These are phyloP conservation scores for Mythimna ferrago DNA, from an alignment of 2,888 invertebrate genomes.

Conservation along the genomic window DNA sequence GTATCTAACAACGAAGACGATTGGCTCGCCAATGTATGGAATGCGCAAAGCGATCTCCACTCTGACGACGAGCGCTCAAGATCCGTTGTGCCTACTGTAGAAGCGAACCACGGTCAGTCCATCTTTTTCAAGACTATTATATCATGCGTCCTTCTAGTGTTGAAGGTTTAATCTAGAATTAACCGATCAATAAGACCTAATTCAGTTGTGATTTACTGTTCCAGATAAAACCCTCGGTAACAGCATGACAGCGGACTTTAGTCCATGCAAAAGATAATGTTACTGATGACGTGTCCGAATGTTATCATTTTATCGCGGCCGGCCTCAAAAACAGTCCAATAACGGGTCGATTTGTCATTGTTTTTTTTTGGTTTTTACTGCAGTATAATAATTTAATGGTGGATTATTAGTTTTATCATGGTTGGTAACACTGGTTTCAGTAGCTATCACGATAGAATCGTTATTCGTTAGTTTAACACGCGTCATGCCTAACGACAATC, in stretches of 20 bases:
- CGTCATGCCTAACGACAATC: background rate
- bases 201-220: constrained; percentile 15
- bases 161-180: background rate
- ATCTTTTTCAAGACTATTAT: background rate
- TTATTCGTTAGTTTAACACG: background rate
- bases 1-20: no score
- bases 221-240: constrained; percentile 23
- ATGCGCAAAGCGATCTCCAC: no score
- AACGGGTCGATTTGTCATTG: background rate
- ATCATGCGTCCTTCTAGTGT: background rate
- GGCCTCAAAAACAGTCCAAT: constrained; percentile 30
- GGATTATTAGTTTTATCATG: constrained; percentile 11
- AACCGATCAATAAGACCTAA: background rate
- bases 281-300: constrained; percentile 9
- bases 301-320: constrained; percentile 13
- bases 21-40: no score
- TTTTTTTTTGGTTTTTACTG: constrained; percentile 34
- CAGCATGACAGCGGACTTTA: background rate
- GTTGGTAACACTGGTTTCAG: constrained; percentile 22
- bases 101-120: background rate
- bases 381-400: constrained; percentile 9
- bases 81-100: no score
- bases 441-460: background rate
- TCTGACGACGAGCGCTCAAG: no score
- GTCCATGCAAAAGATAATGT: background rate